phyloP scores from a whole-genome alignment of 2,888 invertebrate genomes.

The Frankliniella fusca region DNA sequence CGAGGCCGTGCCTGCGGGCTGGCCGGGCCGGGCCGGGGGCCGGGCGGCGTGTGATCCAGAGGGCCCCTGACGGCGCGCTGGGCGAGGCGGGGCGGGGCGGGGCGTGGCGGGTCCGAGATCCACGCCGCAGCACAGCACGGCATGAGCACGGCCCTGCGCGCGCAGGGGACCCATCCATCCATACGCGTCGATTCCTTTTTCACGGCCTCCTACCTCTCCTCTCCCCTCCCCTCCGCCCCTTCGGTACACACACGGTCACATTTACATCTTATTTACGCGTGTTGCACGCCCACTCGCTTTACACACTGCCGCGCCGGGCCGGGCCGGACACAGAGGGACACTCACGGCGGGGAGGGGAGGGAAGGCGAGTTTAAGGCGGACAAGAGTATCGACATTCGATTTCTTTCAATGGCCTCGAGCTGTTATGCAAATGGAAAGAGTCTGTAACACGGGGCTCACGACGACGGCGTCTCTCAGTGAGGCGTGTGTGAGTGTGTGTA shows the following conservation, averaged over 20 bases:
- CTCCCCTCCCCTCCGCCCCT: neutral
- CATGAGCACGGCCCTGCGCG: neutral
- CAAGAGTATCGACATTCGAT: slow-evolving; percentile 22
- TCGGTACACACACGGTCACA: neutral
- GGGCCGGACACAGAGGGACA: neutral
- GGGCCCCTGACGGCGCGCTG: no score
- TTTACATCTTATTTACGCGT: slow-evolving; percentile 13
- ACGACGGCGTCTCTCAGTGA: neutral
- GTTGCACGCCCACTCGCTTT: slow-evolving; percentile 2
- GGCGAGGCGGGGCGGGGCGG: no score
- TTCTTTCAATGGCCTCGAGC: slow-evolving; percentile 12
- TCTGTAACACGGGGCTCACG: neutral
- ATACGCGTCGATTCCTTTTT: neutral
- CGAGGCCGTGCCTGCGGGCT: neutral
- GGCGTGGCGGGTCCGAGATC: no score
- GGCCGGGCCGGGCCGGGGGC: neutral
- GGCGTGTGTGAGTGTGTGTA: slow-evolving; percentile 4
- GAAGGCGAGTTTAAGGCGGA: slow-evolving; percentile 8
- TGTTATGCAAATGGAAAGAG: slow-evolving; percentile 18
- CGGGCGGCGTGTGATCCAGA: neutral
- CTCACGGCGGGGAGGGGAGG: neutral
- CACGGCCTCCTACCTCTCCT: neutral
- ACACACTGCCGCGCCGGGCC: neutral
- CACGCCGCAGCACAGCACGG: no score
- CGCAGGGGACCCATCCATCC: neutral